A percentile compares a stretch with the other conserved stretches of the same genome.
These are phyloP conservation scores for Neocrepidodera transversa DNA, from an alignment of 2,888 invertebrate genomes.

Conservation along the genomic window DNA sequence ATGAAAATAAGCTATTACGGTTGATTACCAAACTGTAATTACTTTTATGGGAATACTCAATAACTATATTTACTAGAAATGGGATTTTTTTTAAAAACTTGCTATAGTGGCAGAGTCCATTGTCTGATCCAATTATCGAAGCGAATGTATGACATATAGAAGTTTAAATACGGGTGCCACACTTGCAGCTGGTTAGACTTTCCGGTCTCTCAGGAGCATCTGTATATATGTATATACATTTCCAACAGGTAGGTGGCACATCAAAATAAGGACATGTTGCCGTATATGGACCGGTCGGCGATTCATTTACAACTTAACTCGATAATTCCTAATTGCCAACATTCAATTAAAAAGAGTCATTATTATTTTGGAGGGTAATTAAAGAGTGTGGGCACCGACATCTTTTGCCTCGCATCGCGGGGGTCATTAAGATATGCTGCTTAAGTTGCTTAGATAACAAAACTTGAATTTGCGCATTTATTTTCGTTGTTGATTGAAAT, in stretches of 20 bases:
- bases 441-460: too few species aligned
- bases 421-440: slow-evolving; percentile 9
- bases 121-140: too few species aligned
- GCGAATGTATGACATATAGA: too few species aligned
- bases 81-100: too few species aligned
- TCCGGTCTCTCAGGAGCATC: slow-evolving; percentile 5
- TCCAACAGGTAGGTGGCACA: slow-evolving; percentile 20
- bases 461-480: too few species aligned
- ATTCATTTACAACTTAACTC: slow-evolving; percentile 23
- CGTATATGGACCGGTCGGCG: slow-evolving; percentile 14
- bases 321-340: slow-evolving; percentile 24
- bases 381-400: slow-evolving; percentile 23
- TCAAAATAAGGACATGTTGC: slow-evolving; percentile 18
- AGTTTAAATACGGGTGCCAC: background rate
- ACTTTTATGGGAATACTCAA: too few species aligned
- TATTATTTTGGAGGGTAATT: slow-evolving; percentile 19
- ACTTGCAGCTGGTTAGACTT: background rate
- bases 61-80: too few species aligned
- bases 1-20: too few species aligned
- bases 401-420: slow-evolving; percentile 6
- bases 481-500: too few species aligned
- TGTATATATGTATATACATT: too few species aligned
- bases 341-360: slow-evolving; percentile 25
- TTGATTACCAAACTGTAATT: too few species aligned
- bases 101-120: too few species aligned